phyloP scores from a whole-genome alignment of 1,140 invertebrate species.

The Spodoptera frugiperda region DNA sequence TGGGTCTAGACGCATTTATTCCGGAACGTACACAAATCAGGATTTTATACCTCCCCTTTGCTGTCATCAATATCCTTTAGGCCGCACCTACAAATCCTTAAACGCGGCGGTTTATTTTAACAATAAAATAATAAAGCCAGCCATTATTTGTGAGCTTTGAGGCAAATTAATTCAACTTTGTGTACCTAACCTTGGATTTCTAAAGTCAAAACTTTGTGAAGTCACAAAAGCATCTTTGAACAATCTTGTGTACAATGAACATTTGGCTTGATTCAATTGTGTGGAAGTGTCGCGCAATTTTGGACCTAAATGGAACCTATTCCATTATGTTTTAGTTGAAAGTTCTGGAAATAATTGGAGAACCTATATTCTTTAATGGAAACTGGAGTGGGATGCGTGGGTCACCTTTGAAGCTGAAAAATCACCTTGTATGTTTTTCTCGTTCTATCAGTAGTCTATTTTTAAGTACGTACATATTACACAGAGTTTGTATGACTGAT shows the following conservation, averaged over 20 bases:
- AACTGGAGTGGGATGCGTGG: too few species aligned
- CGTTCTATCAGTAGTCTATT: too few species aligned
- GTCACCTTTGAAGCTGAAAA: too few species aligned
- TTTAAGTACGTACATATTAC: too few species aligned
- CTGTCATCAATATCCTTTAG: conserved; percentile 39
- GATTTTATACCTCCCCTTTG: conserved; percentile 37
- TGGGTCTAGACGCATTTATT: conserved; percentile 28
- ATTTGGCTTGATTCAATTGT: conserved; percentile 4
- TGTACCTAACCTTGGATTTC: conserved; percentile 2
- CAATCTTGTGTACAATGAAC: background rate
- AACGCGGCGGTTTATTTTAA: conserved; percentile 25
- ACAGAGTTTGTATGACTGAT: too few species aligned
- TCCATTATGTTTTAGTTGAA: background rate
- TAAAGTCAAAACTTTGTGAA: background rate
- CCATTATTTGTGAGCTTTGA: conserved; percentile 16
- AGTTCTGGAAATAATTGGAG: too few species aligned
- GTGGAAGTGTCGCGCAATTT: background rate
- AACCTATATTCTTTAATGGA: too few species aligned
- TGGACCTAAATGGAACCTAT: background rate
- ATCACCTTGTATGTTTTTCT: too few species aligned
- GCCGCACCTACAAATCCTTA: conserved; percentile 24
- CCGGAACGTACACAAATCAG: conserved; percentile 23
- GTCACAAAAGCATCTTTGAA: conserved; percentile 13
- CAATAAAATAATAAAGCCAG: conserved; percentile 27
- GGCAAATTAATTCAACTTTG: conserved; percentile 34